phyloP scores from a whole-genome alignment of 1,140 invertebrate genomes.

The Caenorhabditis tropicalis region DNA sequence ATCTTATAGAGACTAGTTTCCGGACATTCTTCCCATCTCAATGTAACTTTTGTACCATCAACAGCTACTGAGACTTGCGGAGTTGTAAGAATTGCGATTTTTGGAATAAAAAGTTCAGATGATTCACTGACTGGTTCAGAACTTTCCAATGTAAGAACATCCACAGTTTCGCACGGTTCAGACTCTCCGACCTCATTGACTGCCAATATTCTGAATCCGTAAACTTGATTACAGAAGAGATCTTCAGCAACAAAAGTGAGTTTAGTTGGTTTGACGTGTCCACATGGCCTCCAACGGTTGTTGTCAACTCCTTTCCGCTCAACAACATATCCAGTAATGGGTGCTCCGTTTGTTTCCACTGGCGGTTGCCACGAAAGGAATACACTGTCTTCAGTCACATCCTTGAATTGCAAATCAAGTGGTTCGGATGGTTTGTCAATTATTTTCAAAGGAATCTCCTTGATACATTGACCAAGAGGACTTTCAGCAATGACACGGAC shows the following conservation, averaged over 20 bases:
- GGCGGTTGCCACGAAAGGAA: constrained; percentile 62
- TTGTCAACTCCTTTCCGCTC: constrained; percentile 68
- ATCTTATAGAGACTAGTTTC: constrained; percentile 49
- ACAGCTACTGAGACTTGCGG: constrained; percentile 49
- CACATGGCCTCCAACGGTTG: constrained; percentile 66
- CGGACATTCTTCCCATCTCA: constrained; percentile 53
- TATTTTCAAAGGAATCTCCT: constrained; percentile 59
- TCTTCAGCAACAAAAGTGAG: constrained; percentile 81
- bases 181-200: constrained; percentile 96
- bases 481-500: constrained; percentile 59
- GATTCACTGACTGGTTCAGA: constrained; percentile 21
- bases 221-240: constrained; percentile 91
- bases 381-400: constrained; percentile 54
- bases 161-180: constrained; percentile 84
- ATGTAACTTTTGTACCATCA: constrained; percentile 50
- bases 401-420: constrained; percentile 50
- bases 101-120: constrained; percentile 46
- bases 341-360: constrained; percentile 59
- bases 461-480: constrained; percentile 57
- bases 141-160: constrained; percentile 75
- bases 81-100: constrained; percentile 17
- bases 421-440: constrained; percentile 66
- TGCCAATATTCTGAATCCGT: constrained; percentile 92
- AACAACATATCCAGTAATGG: constrained; percentile 66
- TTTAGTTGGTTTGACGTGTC: constrained; percentile 56